Evolutionary conservation across 2,797 vertebrate genomes (phyloP), one percentile per base, ranked within the genome.

Genomic region (Anolis apletophallus): DNA sequence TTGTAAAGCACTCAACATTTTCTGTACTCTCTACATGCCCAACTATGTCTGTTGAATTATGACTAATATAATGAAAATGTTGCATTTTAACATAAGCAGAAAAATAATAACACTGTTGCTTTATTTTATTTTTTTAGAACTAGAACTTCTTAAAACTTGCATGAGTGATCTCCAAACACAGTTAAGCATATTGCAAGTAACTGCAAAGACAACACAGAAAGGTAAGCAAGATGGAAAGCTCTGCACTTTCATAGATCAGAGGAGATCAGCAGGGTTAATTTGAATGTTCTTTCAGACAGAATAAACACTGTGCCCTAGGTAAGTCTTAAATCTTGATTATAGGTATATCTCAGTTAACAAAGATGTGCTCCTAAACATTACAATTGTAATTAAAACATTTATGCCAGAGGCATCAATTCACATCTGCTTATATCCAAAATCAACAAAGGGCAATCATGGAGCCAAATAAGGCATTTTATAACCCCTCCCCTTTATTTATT

Each of bases 201-300:
- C 55, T 32, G n/a, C 93, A 71, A 86, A 87, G 61, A 73, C 3
- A 7, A 79, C 83, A 2, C 85, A 79, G 76, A 94, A 93, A 91
- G 93, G 93, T 94, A 71, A 91, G 92, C 16, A 26, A 10, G n/a
- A 3, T 11, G 14, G 40, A 40, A 23, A 12, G 8, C 36, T 26
- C 14, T 14, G 55, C 17, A 68, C n/a, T 32, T 69, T 69, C n/a
- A 32, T 34, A 69, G 34, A 69, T 34, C n/a, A 34, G 19, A 32
- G 75, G 16, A 77, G 3, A 32, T 26, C 32, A 32, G 9, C 7
- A 74, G 72, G 26, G 9, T 46, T 23, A 50, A 19, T 19, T 59
- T 59, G 5, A 32, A n/a, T 17, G 13, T 14, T 6, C 29, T 32
- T 77, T 32, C 52, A 19, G 75, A 21, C n/a, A 73, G 71, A 40